Conservation (phyloP, 2,888 invertebrate genomes). For the Trissoscelio sp. region DNA sequence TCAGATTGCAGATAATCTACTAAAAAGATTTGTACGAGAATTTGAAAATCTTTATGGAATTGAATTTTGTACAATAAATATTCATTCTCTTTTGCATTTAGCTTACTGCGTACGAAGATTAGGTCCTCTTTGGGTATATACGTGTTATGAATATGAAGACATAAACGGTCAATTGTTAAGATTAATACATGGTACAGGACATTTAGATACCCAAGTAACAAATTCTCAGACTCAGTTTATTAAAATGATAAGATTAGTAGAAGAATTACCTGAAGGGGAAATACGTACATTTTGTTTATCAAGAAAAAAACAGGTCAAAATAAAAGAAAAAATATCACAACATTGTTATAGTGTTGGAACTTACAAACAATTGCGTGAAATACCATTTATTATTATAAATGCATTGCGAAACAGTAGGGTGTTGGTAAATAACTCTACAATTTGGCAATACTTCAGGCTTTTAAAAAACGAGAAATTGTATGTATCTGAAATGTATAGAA, state of each 20-base stretch:
- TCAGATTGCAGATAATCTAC: not conserved
- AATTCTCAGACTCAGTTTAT: constrained; percentile 43
- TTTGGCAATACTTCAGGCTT: constrained; percentile 58
- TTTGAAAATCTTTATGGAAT: constrained; percentile 33
- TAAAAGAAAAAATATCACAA: constrained; percentile 20
- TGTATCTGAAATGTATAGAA: constrained; percentile 42
- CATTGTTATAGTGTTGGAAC: constrained; percentile 59
- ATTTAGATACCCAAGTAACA: constrained; percentile 51
- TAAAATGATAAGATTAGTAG: constrained; percentile 40
- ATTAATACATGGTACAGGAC: constrained; percentile 51
- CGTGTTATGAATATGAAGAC: constrained; percentile 58
- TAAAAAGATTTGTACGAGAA: constrained; percentile 38
- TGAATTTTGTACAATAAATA: constrained; percentile 46
- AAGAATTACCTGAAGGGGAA: constrained; percentile 43
- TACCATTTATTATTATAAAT: constrained; percentile 17
- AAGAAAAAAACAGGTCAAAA: constrained; percentile 52
- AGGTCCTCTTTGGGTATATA: constrained; percentile 57
- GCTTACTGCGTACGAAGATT: constrained; percentile 33
- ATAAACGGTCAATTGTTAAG: constrained; percentile 24
- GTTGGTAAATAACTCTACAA: not conserved
- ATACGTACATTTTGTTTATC: constrained; percentile 10
- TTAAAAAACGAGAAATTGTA: constrained; percentile 61
- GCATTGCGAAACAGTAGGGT: constrained; percentile 21
- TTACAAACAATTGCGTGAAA: constrained; percentile 40
- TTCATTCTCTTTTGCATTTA: constrained; percentile 54